phyloP scores from a whole-genome alignment of 2,113 vertebrate genomes.

The Dromiciops gliroides region DNA sequence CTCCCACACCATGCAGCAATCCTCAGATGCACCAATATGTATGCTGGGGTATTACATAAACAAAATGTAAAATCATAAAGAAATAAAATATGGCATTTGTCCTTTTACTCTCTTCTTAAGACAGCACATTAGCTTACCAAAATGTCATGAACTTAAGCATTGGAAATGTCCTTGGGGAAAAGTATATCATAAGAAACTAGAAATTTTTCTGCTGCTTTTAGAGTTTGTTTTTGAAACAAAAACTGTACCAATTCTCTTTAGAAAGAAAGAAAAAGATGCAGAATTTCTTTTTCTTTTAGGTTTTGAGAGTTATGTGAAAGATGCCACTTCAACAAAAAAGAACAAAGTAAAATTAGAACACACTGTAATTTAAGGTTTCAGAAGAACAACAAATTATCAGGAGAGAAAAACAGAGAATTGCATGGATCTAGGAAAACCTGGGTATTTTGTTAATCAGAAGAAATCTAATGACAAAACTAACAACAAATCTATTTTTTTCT shows the following conservation, averaged over 20 bases:
- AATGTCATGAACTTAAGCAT: conserved; percentile 8
- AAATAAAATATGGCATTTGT: background rate
- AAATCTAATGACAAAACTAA: background rate
- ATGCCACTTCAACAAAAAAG: background rate
- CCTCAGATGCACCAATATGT: rapidly evolving
- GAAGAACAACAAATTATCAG: background rate
- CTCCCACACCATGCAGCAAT: background rate
- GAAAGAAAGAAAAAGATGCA: background rate
- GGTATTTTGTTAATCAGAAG: background rate
- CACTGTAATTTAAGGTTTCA: background rate
- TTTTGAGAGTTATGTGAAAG: background rate
- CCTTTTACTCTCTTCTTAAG: conserved; percentile 4
- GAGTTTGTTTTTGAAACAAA: background rate
- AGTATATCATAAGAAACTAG: background rate
- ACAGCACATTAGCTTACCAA: conserved; percentile 4
- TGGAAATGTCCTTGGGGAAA: conserved; percentile 50
- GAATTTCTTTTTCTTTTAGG: background rate
- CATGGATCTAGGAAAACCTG: background rate
- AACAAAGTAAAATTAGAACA: background rate
- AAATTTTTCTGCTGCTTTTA: conserved; percentile 18
- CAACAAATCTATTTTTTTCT: background rate
- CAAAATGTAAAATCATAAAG: background rate
- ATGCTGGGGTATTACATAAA: background rate
- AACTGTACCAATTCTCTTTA: background rate
- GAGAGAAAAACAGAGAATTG: background rate